Evolutionary conservation across 1,140 invertebrate species (phyloP), one percentile per base, ranked within the genome.

Genomic region (Hyposmocoma kahamanoa): DNA sequence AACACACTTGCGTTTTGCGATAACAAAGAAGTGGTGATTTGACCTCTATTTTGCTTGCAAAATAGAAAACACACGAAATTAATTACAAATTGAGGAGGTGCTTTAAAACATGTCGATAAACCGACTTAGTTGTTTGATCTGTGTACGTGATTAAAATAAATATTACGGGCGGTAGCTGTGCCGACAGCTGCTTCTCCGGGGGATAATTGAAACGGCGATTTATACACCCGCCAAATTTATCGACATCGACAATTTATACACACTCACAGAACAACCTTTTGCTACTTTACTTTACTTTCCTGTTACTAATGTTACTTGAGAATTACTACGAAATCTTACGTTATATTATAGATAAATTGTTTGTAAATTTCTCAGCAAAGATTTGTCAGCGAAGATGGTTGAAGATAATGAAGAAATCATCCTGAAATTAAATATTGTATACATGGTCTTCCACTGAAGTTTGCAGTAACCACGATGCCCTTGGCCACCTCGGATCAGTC

Each of bases 191-290:
- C 68, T 83, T 67, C 79, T 75, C 61, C 45, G 58, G 55, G 54
- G 67, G 62, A 75, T 83, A 83, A 83, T 83, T 83, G 79, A 83
- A 83, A 83, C 73, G 67, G 70, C 73, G 76, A 83, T 83, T 83
- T 82, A 80, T 80, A 72, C 54, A 69, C 67, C 52, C 67, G 67
- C 76, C 71, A 77, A 83, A 83, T 83, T 83, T 83, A 83, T 83
- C 68, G 75, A 79, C 67, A 77, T 55, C 50, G 41, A 55, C 67
- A 58, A 83, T 79, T 83, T 80, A 78, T 72, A 68, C 26, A 11
- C 42, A 28, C 42, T 26, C 18, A 9, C 38, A 41, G 8, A n/a
- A n/a, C n/a, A n/a, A n/a, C n/a, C n/a, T 17, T 36, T 36, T 36
- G 18, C 18, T 17, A 36, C 13, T 36, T 34, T 34, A 36, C 32